Conservation (phyloP, 2,888 invertebrate species). For the Trichopria drosophilae region DNA sequence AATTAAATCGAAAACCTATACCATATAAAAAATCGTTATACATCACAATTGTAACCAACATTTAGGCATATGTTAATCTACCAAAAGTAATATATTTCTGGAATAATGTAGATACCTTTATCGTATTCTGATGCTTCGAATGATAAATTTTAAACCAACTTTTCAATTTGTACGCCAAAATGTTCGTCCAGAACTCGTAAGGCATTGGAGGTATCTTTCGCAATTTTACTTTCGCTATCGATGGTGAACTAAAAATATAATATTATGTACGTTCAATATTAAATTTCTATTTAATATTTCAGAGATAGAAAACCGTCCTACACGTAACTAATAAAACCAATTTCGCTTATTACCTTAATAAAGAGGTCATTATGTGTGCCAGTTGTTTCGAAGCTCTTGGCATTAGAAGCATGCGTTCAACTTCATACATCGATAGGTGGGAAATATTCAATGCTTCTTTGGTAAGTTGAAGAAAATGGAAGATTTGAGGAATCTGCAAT, state of each 20-base stretch:
- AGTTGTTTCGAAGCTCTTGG: slow-evolving; percentile 62
- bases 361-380: slow-evolving; percentile 62
- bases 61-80: background rate
- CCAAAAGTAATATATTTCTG: slow-evolving; percentile 25
- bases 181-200: slow-evolving; percentile 63
- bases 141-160: slow-evolving; percentile 62
- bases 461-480: slow-evolving; percentile 62
- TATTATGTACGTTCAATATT: no score
- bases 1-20: slow-evolving; percentile 59
- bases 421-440: slow-evolving; percentile 63
- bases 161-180: slow-evolving; percentile 58
- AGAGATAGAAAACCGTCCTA: no score
- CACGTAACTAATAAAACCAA: no score
- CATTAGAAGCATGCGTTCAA: slow-evolving; percentile 64
- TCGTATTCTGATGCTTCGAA: slow-evolving; percentile 51
- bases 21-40: slow-evolving; percentile 5
- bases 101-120: no score
- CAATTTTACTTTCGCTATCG: slow-evolving; percentile 52
- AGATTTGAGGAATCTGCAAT: slow-evolving; percentile 63
- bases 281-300: no score
- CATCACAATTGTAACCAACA: background rate
- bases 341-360: slow-evolving; percentile 56
- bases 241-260: slow-evolving; percentile 49
- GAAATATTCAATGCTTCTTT: slow-evolving; percentile 60
- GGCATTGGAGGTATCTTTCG: slow-evolving; percentile 63